Percentiles rank a stretch among this genome's conserved stretches.
Conservation (phyloP, 2,888 invertebrate species). For the Notodonta dromedarius region DNA sequence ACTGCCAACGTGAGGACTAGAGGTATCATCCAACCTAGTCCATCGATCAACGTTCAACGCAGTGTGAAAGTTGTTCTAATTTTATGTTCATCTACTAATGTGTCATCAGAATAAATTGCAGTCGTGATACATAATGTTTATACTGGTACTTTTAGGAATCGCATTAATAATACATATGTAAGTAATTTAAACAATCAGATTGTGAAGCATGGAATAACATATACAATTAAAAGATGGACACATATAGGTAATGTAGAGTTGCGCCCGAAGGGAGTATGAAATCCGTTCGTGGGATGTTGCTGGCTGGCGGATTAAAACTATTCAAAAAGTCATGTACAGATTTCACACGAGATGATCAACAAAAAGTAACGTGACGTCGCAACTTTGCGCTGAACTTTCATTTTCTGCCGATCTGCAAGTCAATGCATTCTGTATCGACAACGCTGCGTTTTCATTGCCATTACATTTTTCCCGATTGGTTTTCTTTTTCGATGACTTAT, state of each 20-base stretch:
- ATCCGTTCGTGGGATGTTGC: constrained; percentile 27
- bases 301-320: constrained; percentile 36
- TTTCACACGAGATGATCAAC: constrained; percentile 72
- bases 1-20: constrained; percentile 17
- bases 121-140: background rate
- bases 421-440: constrained; percentile 29
- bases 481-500: too few relatives aligned
- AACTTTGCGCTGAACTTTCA: constrained; percentile 68
- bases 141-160: too few relatives aligned
- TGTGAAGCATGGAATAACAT: too few relatives aligned
- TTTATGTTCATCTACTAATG: constrained; percentile 14
- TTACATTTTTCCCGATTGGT: constrained; percentile 21
- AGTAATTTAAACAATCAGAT: too few relatives aligned
- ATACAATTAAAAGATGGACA: too few relatives aligned
- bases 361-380: constrained; percentile 64
- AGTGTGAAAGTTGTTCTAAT: constrained; percentile 57
- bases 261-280: constrained; percentile 10
- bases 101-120: background rate
- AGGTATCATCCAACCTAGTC: constrained; percentile 58
- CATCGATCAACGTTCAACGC: constrained; percentile 56
- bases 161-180: too few relatives aligned
- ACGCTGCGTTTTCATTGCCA: constrained; percentile 26
- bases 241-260: too few relatives aligned
- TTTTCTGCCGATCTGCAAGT: constrained; percentile 65
- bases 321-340: constrained; percentile 48